phyloP scores from a whole-genome alignment of 1,140 invertebrate genomes.

The Episyrphus balteatus region DNA sequence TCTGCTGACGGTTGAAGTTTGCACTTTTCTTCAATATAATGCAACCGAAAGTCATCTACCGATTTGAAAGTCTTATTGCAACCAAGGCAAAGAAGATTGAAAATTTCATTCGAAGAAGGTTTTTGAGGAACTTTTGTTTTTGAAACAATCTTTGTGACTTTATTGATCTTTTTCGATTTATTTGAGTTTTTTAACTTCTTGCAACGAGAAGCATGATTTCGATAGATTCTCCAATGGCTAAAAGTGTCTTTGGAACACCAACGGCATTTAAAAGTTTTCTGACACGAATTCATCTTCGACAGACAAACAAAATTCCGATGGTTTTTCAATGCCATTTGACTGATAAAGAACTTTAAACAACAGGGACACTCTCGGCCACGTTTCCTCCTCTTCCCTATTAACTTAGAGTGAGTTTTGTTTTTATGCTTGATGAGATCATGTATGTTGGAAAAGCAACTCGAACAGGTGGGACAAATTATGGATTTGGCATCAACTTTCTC shows the following conservation, averaged over 20 bases:
- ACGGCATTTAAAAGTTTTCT: conserved; percentile 29
- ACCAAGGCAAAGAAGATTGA: too few relatives aligned
- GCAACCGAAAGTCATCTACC: too few relatives aligned
- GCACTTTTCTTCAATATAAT: too few relatives aligned
- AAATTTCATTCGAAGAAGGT: too few relatives aligned
- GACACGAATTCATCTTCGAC: conserved; percentile 13
- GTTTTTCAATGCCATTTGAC: conserved; percentile 18
- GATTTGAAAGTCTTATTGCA: too few relatives aligned
- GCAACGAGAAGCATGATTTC: conserved; percentile 23
- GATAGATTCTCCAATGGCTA: conserved; percentile 28
- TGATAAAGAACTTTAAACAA: conserved; percentile 17
- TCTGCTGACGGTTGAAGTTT: too few relatives aligned
- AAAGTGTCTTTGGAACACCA: conserved; percentile 22
- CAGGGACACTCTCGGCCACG: conserved; percentile 14
- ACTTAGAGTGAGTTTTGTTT: conserved; percentile 3
- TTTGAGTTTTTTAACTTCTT: conserved; percentile 2
- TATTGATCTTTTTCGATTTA: background rate
- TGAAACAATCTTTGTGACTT: background rate
- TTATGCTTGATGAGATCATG: conserved; percentile 14
- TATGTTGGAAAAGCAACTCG: conserved; percentile 11
- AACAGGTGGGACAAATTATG: conserved; percentile 6
- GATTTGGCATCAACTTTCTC: too few relatives aligned
- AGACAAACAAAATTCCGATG: conserved; percentile 30
- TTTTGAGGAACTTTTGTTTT: background rate
- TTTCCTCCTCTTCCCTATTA: conserved; percentile 3